These are phyloP conservation scores for Psix sp. DNA, from an alignment of 1,140 invertebrate genomes.

Conservation along the genomic window DNA sequence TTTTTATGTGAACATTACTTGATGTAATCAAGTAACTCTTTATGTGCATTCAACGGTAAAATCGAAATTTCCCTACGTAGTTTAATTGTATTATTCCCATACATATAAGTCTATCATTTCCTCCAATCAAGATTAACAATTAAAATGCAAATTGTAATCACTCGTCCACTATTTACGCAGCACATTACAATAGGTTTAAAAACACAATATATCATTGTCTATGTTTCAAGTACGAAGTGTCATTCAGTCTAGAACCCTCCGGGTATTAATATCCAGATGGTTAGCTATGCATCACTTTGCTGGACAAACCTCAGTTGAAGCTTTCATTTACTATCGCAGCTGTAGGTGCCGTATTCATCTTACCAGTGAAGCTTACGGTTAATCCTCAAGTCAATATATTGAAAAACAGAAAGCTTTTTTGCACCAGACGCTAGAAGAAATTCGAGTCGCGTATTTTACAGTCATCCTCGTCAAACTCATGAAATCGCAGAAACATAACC, in stretches of 20 bases:
- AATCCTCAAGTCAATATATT: slow-evolving; percentile 57
- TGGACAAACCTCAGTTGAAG: slow-evolving; percentile 46
- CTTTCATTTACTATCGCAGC: slow-evolving; percentile 37
- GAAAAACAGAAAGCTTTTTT: slow-evolving; percentile 36
- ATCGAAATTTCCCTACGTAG: too few species aligned
- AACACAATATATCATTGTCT: slow-evolving; percentile 41
- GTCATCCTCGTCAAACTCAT: background rate
- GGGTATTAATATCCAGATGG: slow-evolving; percentile 56
- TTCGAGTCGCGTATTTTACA: slow-evolving; percentile 27
- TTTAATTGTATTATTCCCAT: too few species aligned
- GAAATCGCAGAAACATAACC: slow-evolving; percentile 17
- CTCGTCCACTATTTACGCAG: slow-evolving; percentile 26
- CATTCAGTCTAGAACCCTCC: slow-evolving; percentile 40
- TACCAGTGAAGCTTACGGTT: slow-evolving; percentile 42
- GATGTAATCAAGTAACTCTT: too few species aligned
- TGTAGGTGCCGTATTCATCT: slow-evolving; percentile 40
- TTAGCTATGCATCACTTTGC: slow-evolving; percentile 48
- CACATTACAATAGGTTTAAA: slow-evolving; percentile 40
- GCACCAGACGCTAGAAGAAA: slow-evolving; percentile 1
- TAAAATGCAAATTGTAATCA: slow-evolving; percentile 35
- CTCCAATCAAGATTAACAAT: slow-evolving; percentile 21
- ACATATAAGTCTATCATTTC: too few species aligned
- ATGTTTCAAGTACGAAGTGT: slow-evolving; percentile 37
- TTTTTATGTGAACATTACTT: too few species aligned
- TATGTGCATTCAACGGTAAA: too few species aligned